A percentile compares a stretch with the other conserved stretches of the same genome.
phyloP scores from a whole-genome alignment of 2,888 invertebrate species.

The Apamea anceps region DNA sequence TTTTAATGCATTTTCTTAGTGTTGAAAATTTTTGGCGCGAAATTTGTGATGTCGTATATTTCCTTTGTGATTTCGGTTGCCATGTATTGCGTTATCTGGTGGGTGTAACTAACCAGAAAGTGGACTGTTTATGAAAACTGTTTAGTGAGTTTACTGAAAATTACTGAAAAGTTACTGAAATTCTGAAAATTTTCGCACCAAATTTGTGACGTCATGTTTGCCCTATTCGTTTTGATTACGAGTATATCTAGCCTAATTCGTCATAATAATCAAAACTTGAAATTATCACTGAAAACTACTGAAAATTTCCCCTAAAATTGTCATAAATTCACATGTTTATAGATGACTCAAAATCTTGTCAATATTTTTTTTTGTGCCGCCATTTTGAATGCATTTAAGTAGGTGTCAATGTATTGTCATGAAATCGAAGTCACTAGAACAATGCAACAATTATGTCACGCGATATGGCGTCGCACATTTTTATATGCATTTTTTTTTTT shows the following conservation, averaged over 20 bases:
- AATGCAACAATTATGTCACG: constrained; percentile 29
- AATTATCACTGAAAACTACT: neutral
- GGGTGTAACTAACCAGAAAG: neutral
- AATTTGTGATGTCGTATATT: neutral
- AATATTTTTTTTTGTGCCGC: constrained; percentile 1
- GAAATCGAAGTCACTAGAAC: constrained; percentile 34
- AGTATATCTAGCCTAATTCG: neutral
- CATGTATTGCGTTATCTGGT: neutral
- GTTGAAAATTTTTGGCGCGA: constrained; percentile 16
- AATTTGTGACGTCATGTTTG: neutral
- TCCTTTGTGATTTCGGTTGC: neutral
- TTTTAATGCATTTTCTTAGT: neutral
- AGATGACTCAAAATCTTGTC: neutral
- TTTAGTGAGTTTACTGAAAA: neutral
- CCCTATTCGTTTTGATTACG: neutral
- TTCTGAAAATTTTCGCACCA: neutral
- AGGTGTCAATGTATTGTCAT: neutral
- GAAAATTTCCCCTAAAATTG: too few relatives aligned
- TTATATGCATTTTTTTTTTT: constrained; percentile 23
- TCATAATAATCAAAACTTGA: neutral
- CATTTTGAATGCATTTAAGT: constrained; percentile 32
- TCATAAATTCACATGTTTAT: too few relatives aligned
- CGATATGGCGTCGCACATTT: neutral
- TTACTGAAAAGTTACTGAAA: neutral
- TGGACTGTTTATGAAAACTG: neutral